Conservation (phyloP, 1,140 invertebrate species). For the Trypoxylus dichotomus region DNA sequence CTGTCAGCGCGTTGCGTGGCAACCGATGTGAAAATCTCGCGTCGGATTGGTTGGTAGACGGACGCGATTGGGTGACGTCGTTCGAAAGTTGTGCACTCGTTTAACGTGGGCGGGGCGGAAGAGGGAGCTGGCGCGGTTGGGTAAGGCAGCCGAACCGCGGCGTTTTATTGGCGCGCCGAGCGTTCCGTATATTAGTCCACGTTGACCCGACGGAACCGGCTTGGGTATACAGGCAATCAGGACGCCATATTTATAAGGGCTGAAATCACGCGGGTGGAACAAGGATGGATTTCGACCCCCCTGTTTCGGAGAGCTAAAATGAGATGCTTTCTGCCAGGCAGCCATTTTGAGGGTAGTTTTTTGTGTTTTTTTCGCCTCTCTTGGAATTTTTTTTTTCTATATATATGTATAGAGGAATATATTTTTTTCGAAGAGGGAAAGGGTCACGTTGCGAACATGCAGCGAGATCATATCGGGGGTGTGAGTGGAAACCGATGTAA, state of each 20-base stretch:
- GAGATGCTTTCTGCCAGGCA: conserved; percentile 55
- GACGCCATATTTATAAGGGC: conserved; percentile 55
- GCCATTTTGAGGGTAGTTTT: conserved; percentile 56
- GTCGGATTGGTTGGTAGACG: conserved; percentile 37
- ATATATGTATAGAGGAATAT: neutral
- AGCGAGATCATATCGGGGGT: conserved; percentile 50
- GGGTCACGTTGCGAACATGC: conserved; percentile 44
- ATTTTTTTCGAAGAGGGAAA: neutral
- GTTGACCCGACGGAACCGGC: conserved; percentile 49
- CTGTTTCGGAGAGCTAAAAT: conserved; percentile 52
- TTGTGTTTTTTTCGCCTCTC: conserved; percentile 43
- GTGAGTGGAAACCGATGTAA: conserved; percentile 47
- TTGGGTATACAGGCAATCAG: conserved; percentile 54
- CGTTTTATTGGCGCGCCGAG: conserved; percentile 37
- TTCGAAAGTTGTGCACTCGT: conserved; percentile 42
- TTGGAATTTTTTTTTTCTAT: neutral
- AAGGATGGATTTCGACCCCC: conserved; percentile 47
- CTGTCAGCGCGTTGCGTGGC: conserved; percentile 43
- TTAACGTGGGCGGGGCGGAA: conserved; percentile 43
- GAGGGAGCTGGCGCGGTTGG: conserved; percentile 36
- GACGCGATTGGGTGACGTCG: conserved; percentile 38
- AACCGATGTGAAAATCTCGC: conserved; percentile 41
- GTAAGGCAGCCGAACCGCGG: neutral
- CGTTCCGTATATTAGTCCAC: conserved; percentile 42
- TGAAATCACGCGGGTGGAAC: conserved; percentile 53